A percentile compares a stretch with the other conserved stretches of the same genome.
Conservation (phyloP, 2,113 vertebrate species). For the Ailuropoda melanoleuca region DNA sequence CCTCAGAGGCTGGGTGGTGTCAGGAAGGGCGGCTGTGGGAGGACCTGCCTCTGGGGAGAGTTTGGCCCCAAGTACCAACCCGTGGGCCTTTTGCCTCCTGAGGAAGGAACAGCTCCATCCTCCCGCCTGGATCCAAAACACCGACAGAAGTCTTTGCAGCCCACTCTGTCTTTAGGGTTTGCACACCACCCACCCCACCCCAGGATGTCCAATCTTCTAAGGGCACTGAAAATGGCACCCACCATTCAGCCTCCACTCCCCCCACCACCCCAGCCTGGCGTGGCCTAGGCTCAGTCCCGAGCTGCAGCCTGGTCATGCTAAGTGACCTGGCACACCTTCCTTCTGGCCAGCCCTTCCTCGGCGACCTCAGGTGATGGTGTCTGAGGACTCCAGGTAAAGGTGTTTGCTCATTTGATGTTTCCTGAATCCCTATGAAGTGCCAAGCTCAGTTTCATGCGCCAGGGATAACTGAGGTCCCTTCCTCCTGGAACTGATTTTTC, state of each 20-base stretch:
- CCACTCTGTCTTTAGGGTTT: background rate
- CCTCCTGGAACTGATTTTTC: background rate
- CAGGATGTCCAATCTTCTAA: background rate
- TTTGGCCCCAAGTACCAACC: background rate
- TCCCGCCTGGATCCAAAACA: background rate
- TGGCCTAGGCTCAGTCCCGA: background rate
- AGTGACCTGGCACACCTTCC: background rate
- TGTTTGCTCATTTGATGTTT: rapidly evolving
- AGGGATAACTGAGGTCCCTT: background rate
- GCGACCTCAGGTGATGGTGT: background rate
- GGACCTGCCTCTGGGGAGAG: background rate
- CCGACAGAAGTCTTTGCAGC: background rate
- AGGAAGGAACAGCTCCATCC: background rate
- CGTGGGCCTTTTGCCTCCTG: too few relatives aligned
- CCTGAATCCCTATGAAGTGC: rapidly evolving
- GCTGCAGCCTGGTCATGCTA: too few relatives aligned
- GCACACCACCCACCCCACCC: too few relatives aligned
- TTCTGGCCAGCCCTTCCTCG: background rate
- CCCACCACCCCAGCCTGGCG: background rate
- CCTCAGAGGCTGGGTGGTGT: background rate
- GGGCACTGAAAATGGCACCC: background rate
- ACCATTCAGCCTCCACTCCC: too few relatives aligned
- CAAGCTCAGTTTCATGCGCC: background rate
- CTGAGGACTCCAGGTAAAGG: background rate
- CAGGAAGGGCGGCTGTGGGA: too few relatives aligned